Conservation (phyloP, 2,113 vertebrate genomes). For the Lontra canadensis region DNA sequence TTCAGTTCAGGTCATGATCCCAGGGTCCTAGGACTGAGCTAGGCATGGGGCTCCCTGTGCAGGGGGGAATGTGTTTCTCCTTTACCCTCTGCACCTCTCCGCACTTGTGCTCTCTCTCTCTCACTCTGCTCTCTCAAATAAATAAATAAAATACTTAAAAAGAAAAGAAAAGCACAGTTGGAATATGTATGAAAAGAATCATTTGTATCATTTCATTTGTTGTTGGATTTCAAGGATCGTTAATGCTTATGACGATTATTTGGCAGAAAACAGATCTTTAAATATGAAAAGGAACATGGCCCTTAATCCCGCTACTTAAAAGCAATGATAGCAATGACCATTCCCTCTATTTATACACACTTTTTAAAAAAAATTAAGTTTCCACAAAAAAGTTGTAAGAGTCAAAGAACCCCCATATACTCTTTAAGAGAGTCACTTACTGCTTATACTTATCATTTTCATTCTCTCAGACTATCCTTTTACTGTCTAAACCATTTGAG, state of each 20-base stretch:
- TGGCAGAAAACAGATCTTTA: background rate
- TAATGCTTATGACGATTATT: background rate
- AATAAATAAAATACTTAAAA: background rate
- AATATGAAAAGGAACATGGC: background rate
- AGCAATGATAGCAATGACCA: background rate
- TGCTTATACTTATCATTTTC: background rate
- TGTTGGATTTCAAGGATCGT: background rate
- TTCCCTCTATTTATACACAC: background rate
- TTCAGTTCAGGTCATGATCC: background rate
- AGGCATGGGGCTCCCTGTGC: background rate
- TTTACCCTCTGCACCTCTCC: background rate
- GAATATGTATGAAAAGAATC: background rate
- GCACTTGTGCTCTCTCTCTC: background rate
- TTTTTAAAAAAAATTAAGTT: background rate
- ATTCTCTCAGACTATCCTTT: background rate
- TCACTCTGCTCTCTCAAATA: background rate
- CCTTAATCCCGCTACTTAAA: background rate
- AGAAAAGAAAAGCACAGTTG: background rate
- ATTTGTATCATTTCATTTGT: background rate
- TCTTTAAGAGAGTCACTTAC: background rate
- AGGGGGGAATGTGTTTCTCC: background rate
- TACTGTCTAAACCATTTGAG: background rate
- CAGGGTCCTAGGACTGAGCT: background rate
- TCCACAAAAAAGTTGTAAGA: background rate
- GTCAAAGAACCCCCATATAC: background rate